Conservation (phyloP, 1,140 invertebrate genomes). For the Brachionus manjavacas region DNA sequence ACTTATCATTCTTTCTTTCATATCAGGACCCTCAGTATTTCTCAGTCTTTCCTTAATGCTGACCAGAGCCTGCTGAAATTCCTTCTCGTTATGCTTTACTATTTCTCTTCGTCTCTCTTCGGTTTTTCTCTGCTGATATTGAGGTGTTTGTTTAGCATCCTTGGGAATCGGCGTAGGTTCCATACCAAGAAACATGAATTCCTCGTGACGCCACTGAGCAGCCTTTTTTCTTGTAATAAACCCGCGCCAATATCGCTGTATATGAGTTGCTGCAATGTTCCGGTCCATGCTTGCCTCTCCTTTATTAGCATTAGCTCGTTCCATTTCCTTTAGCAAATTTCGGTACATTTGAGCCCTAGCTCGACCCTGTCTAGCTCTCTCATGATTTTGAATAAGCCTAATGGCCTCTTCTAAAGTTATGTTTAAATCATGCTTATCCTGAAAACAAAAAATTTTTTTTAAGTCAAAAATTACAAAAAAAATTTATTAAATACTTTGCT, state of each 20-base stretch:
- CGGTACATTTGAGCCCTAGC: constrained; percentile 59
- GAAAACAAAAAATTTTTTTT: background rate
- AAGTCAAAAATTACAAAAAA: background rate
- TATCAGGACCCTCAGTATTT: constrained; percentile 64
- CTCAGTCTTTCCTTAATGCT: constrained; percentile 57
- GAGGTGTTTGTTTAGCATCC: constrained; percentile 53
- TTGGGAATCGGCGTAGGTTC: constrained; percentile 46
- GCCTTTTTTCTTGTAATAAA: constrained; percentile 53
- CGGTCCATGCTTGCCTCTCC: constrained; percentile 53
- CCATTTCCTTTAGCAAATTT: constrained; percentile 74
- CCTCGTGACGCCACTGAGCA: constrained; percentile 60
- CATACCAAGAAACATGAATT: constrained; percentile 78
- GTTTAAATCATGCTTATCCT: constrained; percentile 53
- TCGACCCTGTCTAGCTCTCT: constrained; percentile 77
- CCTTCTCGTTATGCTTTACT: constrained; percentile 64
- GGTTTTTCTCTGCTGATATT: constrained; percentile 46
- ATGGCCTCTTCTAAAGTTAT: constrained; percentile 78
- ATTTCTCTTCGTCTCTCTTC: constrained; percentile 51
- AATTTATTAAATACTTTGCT: constrained; percentile 47
- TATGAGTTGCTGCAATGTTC: constrained; percentile 53
- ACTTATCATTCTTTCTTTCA: constrained; percentile 65
- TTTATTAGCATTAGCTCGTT: constrained; percentile 48
- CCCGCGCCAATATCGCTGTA: constrained; percentile 55
- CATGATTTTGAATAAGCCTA: constrained; percentile 77
- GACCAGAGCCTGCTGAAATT: constrained; percentile 59